A percentile compares a stretch with the other conserved stretches of the same genome.
Conservation (phyloP, 30 jellyfish, hydroid and myxozoan species). For the Pelagia noctiluca region DNA sequence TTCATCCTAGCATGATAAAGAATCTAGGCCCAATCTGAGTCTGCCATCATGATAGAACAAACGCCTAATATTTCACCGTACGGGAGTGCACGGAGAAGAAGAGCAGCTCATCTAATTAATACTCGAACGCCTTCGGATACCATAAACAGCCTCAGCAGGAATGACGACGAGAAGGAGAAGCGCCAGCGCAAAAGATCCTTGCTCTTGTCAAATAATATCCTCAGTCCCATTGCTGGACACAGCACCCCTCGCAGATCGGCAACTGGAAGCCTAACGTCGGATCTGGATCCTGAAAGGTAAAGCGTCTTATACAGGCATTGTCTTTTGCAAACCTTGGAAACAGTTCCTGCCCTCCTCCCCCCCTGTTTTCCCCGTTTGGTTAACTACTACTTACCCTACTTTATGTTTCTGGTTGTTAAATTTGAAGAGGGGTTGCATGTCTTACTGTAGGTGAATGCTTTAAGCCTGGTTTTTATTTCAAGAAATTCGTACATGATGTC, state of each 20-base stretch:
- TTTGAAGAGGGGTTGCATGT: no score
- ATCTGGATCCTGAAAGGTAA: constrained; percentile 44
- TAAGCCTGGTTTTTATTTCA: neutral
- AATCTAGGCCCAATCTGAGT: neutral
- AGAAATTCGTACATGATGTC: no score
- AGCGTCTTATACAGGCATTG: neutral
- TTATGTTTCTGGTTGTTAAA: no score
- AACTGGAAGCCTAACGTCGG: constrained; percentile 4
- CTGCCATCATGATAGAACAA: neutral
- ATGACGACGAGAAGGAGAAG: constrained; percentile 91
- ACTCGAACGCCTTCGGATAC: constrained; percentile 67
- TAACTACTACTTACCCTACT: neutral
- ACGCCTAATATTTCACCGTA: neutral
- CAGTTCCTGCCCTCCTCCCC: neutral
- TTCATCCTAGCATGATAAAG: no score
- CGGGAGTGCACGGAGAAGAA: constrained; percentile 33
- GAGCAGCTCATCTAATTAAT: constrained; percentile 31
- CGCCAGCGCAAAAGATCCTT: constrained; percentile 82
- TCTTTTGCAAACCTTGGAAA: neutral
- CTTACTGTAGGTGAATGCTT: no score
- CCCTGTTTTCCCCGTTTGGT: neutral
- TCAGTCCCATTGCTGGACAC: constrained; percentile 90
- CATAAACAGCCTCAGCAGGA: constrained; percentile 23
- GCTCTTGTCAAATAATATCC: constrained; percentile 69
- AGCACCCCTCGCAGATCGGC: constrained; percentile 61